Percentiles rank a stretch among this genome's conserved stretches.
Conservation (phyloP, 2,797 vertebrate genomes). For the Yasuhikotakia modesta region DNA sequence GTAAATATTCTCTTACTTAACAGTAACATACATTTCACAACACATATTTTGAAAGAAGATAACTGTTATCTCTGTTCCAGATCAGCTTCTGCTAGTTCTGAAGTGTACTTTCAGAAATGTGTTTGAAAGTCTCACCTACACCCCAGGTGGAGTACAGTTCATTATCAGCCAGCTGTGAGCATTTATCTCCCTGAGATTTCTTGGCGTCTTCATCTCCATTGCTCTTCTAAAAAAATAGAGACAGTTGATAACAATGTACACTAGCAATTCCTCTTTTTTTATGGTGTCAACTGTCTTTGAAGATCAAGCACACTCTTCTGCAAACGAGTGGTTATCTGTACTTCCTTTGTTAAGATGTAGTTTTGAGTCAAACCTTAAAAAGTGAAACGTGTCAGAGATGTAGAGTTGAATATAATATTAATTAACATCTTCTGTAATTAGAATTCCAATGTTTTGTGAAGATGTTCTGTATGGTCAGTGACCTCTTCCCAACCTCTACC, state of each 20-base stretch:
- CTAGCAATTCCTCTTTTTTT: constrained; percentile 61
- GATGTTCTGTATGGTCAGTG: neutral
- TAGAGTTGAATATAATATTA: too few relatives aligned
- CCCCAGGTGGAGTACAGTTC: constrained; percentile 84
- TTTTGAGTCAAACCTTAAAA: neutral
- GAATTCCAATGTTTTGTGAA: neutral
- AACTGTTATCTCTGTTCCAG: neutral
- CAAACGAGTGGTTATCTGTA: constrained; percentile 57
- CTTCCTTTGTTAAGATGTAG: constrained; percentile 58
- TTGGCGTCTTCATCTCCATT: constrained; percentile 62
- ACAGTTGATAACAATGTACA: constrained; percentile 63
- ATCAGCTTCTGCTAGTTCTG: neutral
- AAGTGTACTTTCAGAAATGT: neutral
- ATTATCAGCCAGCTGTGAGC: constrained; percentile 82
- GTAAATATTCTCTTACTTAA: constrained; percentile 22
- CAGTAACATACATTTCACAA: constrained; percentile 12
- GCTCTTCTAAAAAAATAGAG: constrained; percentile 65
- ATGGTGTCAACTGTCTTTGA: constrained; percentile 60
- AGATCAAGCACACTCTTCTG: constrained; percentile 61
- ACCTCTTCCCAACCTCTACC: too few relatives aligned
- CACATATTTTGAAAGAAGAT: neutral
- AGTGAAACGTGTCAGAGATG: neutral
- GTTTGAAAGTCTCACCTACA: constrained; percentile 67
- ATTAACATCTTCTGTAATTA: neutral
- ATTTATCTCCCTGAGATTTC: constrained; percentile 59